Evolutionary conservation across 2,888 invertebrate genomes (phyloP).

Genomic region (Rhagophthalmus giganteus): DNA sequence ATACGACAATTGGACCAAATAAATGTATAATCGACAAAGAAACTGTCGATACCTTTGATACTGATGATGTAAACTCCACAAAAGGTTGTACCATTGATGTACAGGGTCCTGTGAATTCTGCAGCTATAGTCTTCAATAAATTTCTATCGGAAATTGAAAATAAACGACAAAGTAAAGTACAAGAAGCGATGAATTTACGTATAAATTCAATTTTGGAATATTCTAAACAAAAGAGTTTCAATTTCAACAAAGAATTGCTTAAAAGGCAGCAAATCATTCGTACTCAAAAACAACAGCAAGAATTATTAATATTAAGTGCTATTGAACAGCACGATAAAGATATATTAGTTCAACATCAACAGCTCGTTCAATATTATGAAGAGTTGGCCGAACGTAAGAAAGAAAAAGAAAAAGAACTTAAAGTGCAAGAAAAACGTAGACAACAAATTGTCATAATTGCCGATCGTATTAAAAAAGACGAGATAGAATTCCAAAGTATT

Average conservation of each 20-base stretch:
- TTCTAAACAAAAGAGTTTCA: slow-evolving; percentile 42
- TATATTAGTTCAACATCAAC: slow-evolving; percentile 59
- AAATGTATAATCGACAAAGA: slow-evolving; percentile 17
- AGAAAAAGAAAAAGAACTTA: slow-evolving; percentile 59
- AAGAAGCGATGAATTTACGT: slow-evolving; percentile 48
- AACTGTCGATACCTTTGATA: background rate
- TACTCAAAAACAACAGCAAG: slow-evolving; percentile 56
- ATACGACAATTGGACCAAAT: slow-evolving; percentile 61
- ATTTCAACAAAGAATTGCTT: slow-evolving; percentile 44
- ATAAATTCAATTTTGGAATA: slow-evolving; percentile 49
- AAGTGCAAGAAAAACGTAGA: slow-evolving; percentile 51
- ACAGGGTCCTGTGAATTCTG: background rate
- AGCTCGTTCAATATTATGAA: slow-evolving; percentile 55
- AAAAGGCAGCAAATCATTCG: slow-evolving; percentile 49
- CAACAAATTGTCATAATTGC: slow-evolving; percentile 44
- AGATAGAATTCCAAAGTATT: slow-evolving; percentile 60
- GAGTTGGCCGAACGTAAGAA: slow-evolving; percentile 55
- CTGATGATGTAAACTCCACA: background rate
- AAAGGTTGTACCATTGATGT: background rate
- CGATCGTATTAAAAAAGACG: slow-evolving; percentile 62
- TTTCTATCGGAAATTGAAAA: slow-evolving; percentile 41
- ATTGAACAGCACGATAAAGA: slow-evolving; percentile 60
- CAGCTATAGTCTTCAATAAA: slow-evolving; percentile 23
- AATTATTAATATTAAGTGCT: slow-evolving; percentile 56
- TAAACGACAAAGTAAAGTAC: slow-evolving; percentile 43